These are phyloP conservation scores for Corythornis vintsioides DNA, from an alignment of 2,113 vertebrate species.

Conservation along the genomic window DNA sequence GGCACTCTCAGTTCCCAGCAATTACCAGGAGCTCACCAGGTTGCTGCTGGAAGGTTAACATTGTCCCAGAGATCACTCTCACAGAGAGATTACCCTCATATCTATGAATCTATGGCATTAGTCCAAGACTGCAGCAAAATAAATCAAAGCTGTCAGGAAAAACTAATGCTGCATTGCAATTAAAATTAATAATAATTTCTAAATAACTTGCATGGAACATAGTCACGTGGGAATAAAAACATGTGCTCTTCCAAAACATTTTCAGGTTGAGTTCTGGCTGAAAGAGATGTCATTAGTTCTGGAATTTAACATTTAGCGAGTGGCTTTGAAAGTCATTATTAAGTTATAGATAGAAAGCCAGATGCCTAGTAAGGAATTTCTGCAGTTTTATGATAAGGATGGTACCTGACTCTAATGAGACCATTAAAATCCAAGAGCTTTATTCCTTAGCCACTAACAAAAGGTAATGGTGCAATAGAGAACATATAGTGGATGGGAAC, in stretches of 20 bases:
- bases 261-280: neutral
- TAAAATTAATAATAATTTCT: neutral
- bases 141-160: neutral
- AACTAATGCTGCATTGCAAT: neutral
- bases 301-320: neutral
- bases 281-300: neutral
- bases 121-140: neutral
- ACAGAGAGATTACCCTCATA: too few species aligned
- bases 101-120: neutral
- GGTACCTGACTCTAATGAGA: neutral
- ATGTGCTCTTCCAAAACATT: neutral
- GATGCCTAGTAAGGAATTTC: neutral
- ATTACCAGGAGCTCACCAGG: neutral
- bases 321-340: neutral
- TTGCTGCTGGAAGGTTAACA: neutral
- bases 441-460: slow-evolving; percentile 13
- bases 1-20: neutral
- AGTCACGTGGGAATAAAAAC: neutral
- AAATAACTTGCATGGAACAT: neutral
- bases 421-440: neutral
- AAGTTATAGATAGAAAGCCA: neutral
- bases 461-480: neutral
- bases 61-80: neutral
- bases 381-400: neutral
- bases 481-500: neutral